phyloP scores from a whole-genome alignment of 2,797 vertebrate species.

The Sus cebifrons region DNA sequence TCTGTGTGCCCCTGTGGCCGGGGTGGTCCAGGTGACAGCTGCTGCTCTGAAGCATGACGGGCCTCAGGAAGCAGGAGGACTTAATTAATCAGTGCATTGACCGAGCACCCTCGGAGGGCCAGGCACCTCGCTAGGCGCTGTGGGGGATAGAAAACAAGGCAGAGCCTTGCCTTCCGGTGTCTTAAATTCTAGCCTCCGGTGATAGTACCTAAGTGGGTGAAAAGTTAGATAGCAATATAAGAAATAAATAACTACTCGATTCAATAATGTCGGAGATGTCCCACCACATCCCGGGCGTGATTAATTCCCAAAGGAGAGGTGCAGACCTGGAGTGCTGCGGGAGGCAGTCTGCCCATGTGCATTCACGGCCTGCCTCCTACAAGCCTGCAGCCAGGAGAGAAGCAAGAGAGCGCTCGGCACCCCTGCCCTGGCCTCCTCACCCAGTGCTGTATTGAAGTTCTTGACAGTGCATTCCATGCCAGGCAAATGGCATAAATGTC shows the following conservation, averaged over 20 bases:
- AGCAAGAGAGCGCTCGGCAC: neutral
- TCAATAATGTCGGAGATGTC: neutral
- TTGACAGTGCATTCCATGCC: neutral
- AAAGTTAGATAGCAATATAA: neutral
- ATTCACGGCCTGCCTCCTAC: constrained; percentile 44
- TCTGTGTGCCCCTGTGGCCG: constrained; percentile 20
- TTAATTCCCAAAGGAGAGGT: constrained; percentile 62
- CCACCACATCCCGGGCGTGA: neutral
- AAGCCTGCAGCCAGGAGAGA: neutral
- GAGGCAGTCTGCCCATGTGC: constrained; percentile 32
- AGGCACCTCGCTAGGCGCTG: constrained; percentile 14
- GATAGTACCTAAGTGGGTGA: neutral
- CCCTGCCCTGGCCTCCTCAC: neutral
- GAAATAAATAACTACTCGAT: constrained; percentile 34
- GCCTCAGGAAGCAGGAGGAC: constrained; percentile 23
- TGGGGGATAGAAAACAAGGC: neutral
- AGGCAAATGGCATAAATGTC: neutral
- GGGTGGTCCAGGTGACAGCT: constrained; percentile 65
- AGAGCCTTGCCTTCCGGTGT: neutral
- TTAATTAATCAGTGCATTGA: constrained; percentile 62
- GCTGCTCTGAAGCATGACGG: constrained; percentile 21
- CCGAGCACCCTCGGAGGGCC: constrained; percentile 22
- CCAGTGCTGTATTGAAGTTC: neutral
- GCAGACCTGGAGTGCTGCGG: neutral
- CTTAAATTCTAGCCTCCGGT: constrained; percentile 45